Conservation (phyloP, 2,113 vertebrate species). For the Eretmochelys imbricata region DNA sequence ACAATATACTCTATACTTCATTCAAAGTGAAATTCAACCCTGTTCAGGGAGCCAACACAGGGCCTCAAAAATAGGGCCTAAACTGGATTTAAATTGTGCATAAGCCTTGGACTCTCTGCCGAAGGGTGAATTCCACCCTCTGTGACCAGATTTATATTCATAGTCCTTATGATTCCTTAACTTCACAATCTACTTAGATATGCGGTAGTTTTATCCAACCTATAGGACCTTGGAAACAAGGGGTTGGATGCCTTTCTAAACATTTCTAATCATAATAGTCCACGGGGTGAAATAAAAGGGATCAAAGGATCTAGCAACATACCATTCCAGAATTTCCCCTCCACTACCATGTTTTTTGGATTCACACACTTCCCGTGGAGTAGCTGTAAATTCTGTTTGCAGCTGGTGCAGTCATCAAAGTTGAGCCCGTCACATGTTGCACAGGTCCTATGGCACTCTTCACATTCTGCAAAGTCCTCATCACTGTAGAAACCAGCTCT, state of each 20-base stretch:
- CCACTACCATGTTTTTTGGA: not conserved
- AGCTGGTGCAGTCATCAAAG: slow-evolving; percentile 82
- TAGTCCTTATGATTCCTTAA: not conserved
- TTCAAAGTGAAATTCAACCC: not conserved
- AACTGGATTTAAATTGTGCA: not conserved
- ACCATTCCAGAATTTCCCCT: slow-evolving; percentile 80
- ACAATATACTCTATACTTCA: not conserved
- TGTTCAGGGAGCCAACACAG: not conserved
- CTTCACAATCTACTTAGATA: not conserved
- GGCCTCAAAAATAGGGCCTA: not conserved
- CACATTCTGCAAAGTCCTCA: slow-evolving; percentile 79
- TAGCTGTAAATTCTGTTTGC: slow-evolving; percentile 67
- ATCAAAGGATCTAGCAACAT: slow-evolving; percentile 41
- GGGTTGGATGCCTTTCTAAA: not conserved
- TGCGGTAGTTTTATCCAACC: not conserved
- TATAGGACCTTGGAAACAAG: not conserved
- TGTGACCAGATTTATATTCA: not conserved
- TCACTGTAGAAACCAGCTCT: slow-evolving; percentile 83
- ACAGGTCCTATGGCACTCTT: slow-evolving; percentile 86
- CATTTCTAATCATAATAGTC: not conserved
- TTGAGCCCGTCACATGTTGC: slow-evolving; percentile 81
- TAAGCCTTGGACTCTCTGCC: not conserved
- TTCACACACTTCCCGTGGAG: slow-evolving; percentile 76
- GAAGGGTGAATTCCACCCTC: not conserved
- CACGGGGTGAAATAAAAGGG: not conserved